Evolutionary conservation across 1,140 invertebrate genomes (phyloP).

Genomic region (Plectus sambesii): DNA sequence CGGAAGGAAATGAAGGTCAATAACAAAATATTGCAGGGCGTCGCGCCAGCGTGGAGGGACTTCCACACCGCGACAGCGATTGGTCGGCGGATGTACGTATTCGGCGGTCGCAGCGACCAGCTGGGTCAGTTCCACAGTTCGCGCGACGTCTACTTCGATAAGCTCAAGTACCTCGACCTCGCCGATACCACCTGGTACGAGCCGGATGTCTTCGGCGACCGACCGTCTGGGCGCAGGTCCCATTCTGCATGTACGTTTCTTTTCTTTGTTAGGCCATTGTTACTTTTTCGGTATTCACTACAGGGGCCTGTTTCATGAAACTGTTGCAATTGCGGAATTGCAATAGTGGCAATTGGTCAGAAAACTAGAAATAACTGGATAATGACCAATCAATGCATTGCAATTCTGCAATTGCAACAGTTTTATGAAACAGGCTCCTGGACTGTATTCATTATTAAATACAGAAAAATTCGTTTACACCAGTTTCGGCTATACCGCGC

Average conservation of each 20-base stretch:
- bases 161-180: slow-evolving; percentile 65
- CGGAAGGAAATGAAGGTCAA: background rate
- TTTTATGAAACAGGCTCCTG: slow-evolving; percentile 14
- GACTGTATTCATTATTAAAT: slow-evolving; percentile 4
- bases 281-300: too few relatives aligned
- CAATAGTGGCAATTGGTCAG: too few relatives aligned
- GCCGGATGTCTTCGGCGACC: slow-evolving; percentile 54
- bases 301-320: too few relatives aligned
- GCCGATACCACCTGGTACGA: slow-evolving; percentile 58
- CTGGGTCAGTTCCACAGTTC: slow-evolving; percentile 55
- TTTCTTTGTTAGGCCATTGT: slow-evolving; percentile 36
- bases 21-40: slow-evolving; percentile 46
- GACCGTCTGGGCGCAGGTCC: slow-evolving; percentile 62
- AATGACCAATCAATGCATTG: slow-evolving; percentile 14
- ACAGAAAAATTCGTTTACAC: too few relatives aligned
- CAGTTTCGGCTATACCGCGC: background rate
- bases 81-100: slow-evolving; percentile 66
- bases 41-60: slow-evolving; percentile 62
- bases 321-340: too few relatives aligned
- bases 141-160: slow-evolving; percentile 63
- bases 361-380: too few relatives aligned
- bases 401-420: slow-evolving; percentile 9
- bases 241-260: slow-evolving; percentile 66
- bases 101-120: slow-evolving; percentile 63
- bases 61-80: slow-evolving; percentile 71